Base-by-base conservation (phyloP, 2,113 vertebrate genomes). In the Lampris megalopsis region DNA sequence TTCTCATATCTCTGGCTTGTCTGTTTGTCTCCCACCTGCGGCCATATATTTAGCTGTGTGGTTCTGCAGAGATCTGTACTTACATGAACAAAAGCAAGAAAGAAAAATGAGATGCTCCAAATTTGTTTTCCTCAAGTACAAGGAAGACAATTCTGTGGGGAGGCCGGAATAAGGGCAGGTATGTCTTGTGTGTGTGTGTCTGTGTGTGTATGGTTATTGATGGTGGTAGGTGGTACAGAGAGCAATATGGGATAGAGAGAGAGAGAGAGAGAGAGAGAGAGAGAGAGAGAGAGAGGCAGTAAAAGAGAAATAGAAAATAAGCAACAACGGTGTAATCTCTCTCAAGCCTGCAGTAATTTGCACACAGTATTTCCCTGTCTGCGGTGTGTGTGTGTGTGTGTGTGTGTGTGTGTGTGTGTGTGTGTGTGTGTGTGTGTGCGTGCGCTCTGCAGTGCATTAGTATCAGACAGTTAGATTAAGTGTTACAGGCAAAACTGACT, bases 41-140 rank as follows among this genome's bases (percentile, higher is more conserved):
- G 68, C 58, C 38, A 68, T 70, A 77, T 80, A 75, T 86, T 82
- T 77, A 81, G 75, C 80, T 78, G 65, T 52, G 73, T 77, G 75
- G 62, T 72, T 77, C 70, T 85, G 52, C 71, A 74, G 77, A 88
- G 60, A 70, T 77, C 65, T 76, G 57, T 48, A 77, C 70, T 68
- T 70, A 58, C 10, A 76, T 79, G 69, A 83, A 79, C 76, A 71
- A 10, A 1, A 75, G 69, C 68, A 5, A 9, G 41, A 68, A 38
- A 81, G 69, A 81, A 81, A 83, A 71, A 77, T 57, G 80, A 79
- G 72, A 54, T 53, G 6, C 64, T 73, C 54, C 73, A 53, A 85
- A 82, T 69, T 75, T 83, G 24, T 24, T 63, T 80, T 71, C 68
- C 53, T 73, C 53, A 62, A 82, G 71, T 82, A 48, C 70, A 82